Base-by-base conservation (phyloP, 1,140 invertebrate genomes). In the Drosophila athabasca region DNA sequence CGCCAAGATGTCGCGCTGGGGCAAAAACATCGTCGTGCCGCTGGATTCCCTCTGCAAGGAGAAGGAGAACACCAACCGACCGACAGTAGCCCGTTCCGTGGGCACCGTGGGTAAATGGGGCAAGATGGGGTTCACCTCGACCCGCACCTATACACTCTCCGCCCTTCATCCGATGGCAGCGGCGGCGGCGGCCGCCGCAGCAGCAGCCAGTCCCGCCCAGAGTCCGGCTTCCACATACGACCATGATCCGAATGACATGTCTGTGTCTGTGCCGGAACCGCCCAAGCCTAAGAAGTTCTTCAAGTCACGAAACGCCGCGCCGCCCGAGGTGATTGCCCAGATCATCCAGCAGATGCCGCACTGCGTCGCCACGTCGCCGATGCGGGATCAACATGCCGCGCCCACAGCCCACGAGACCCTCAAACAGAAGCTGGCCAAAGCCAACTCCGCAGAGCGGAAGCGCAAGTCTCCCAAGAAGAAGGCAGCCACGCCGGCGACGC, bases 21-120 rank as follows among this genome's bases (percentile, higher is more conserved):
- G 93, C 92, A 94, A 93, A 78, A 92, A 93, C 81, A 93, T 94
- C 75, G 93, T 94, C 66, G 93, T 94, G 79, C 94, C 94, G 66
- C 90, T 94, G 91, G 94, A 93, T 77, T 93, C 93, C 76, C 92
- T 93, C 64, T 90, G 81, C 69, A 96, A 97, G 91, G 90, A 91
- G 53, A 95, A 96, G 91, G 96, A 97, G 92, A 97, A 96, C 91
- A 96, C 95, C 76, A 97, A 97, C 91, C 95, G 96, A 79, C 97
- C 97, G 15, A 95, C 96, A 29, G 96, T 96, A 45, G 96, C 96
- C 19, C 95, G 97, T 73, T 97, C 96, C 26, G 95, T 97, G 73
- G 97, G 96, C 65, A 97, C 96, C 41, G 95, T 98, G 67, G 97
- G 97, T 77, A 97, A 97, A 93, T 98, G 97, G 97, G 97, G 97